Conservation (phyloP, 2,797 vertebrate species). For the Chaetodon trifasciatus region DNA sequence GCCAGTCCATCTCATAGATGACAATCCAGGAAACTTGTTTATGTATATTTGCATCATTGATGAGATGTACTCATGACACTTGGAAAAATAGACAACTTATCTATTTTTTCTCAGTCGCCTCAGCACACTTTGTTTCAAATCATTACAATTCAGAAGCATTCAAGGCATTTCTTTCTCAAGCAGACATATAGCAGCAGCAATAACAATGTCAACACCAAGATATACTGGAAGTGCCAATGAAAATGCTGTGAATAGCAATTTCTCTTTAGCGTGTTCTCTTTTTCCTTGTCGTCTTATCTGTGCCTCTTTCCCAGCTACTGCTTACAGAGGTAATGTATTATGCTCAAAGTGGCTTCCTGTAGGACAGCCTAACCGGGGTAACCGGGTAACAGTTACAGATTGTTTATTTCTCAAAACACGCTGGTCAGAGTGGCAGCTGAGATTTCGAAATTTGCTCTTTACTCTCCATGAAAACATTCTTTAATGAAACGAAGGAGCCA, state of each 20-base stretch:
- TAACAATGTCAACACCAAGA: conserved; percentile 6
- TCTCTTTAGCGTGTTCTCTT: conserved; percentile 12
- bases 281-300: conserved; percentile 34
- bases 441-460: conserved; percentile 2
- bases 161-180: not conserved
- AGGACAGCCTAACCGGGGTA: conserved; percentile 7
- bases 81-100: not conserved
- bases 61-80: not conserved
- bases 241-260: conserved; percentile 32
- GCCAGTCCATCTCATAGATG: not conserved
- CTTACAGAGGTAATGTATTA: conserved; percentile 38
- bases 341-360: conserved; percentile 23
- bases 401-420: conserved; percentile 28
- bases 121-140: conserved; percentile 7
- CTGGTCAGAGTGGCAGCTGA: conserved; percentile 10
- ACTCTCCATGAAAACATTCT: conserved; percentile 9
- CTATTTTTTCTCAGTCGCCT: not conserved
- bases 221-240: conserved; percentile 22
- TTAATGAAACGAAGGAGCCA: conserved; percentile 7
- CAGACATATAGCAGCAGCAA: not conserved
- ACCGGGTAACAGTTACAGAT: conserved; percentile 14
- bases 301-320: conserved; percentile 26
- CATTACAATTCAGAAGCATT: conserved; percentile 9
- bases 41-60: not conserved
- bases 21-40: not conserved